Conservation (phyloP, 2,888 invertebrate genomes). For the Hylaea fasciaria region DNA sequence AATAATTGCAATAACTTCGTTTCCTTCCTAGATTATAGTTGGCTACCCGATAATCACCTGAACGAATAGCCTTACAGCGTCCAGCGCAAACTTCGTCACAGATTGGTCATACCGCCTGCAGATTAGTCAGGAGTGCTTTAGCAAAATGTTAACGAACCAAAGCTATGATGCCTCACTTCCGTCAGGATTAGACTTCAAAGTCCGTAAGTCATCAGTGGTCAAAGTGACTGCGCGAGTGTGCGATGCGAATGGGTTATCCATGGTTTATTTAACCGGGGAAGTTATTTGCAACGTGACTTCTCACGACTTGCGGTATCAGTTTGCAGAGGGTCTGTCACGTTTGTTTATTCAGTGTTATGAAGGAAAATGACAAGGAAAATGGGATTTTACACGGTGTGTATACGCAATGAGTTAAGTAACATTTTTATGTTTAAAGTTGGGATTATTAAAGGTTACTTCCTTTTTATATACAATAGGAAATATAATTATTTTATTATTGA, state of each 20-base stretch:
- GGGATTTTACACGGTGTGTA: no score
- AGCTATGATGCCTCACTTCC: conserved; percentile 45
- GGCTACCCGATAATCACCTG: conserved; percentile 22
- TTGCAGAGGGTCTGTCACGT: no score
- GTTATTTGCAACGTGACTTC: conserved; percentile 12
- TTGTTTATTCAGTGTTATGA: no score
- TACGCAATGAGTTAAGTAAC: no score
- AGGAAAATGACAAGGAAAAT: no score
- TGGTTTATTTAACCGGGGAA: conserved; percentile 10
- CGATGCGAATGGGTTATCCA: conserved; percentile 14
- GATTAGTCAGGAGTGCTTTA: conserved; percentile 53
- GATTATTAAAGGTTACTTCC: no score
- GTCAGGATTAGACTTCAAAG: conserved; percentile 54
- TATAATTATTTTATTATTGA: no score
- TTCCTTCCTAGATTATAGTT: conserved; percentile 4
- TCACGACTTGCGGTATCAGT: neutral
- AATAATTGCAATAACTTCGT: neutral
- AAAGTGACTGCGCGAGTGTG: conserved; percentile 11
- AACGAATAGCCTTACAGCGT: conserved; percentile 25
- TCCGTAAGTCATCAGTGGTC: conserved; percentile 15
- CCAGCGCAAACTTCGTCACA: conserved; percentile 24
- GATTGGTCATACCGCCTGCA: conserved; percentile 31
- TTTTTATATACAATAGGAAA: no score
- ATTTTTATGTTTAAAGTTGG: no score
- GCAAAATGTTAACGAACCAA: conserved; percentile 47